phyloP scores from a whole-genome alignment of 2,797 vertebrate species.

The Macropus fuliginosus region DNA sequence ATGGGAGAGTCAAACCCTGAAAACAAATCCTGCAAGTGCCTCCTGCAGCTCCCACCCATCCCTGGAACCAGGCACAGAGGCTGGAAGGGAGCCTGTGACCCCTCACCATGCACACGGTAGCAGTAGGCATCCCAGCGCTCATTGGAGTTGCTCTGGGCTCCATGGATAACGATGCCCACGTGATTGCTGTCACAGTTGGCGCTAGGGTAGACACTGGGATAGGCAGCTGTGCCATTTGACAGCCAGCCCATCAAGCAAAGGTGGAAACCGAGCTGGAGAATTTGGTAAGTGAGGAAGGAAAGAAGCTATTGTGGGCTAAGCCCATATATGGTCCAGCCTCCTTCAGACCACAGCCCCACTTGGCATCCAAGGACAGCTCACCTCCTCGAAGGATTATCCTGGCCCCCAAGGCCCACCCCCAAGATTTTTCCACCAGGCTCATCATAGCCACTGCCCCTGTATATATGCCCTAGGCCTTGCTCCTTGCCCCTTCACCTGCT shows the following conservation, averaged over 20 bases:
- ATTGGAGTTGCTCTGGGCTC: slow-evolving; percentile 86
- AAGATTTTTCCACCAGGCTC: not conserved
- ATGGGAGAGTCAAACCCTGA: not conserved
- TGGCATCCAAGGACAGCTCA: not conserved
- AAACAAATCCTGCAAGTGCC: not conserved
- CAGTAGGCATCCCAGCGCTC: slow-evolving; percentile 94
- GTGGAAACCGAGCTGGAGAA: slow-evolving; percentile 93
- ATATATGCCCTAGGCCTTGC: not conserved
- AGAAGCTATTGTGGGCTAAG: not conserved
- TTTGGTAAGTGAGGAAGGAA: not conserved
- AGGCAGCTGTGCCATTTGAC: slow-evolving; percentile 89
- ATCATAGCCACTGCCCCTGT: fast-evolving
- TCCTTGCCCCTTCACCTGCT: slow-evolving; percentile 88
- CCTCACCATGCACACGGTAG: slow-evolving; percentile 90
- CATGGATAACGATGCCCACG: slow-evolving; percentile 92
- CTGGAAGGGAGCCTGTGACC: not conserved
- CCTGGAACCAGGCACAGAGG: not conserved
- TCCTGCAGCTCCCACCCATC: fast-evolving
- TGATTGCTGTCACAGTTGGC: slow-evolving; percentile 89
- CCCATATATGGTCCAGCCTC: not conserved
- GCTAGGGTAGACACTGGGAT: slow-evolving; percentile 91
- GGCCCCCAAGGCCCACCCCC: not conserved
- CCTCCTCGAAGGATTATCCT: too few species aligned
- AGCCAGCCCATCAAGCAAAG: slow-evolving; percentile 95
- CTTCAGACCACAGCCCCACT: not conserved